Conservation (phyloP, 2,888 invertebrate species). For the Plutella xylostella region DNA sequence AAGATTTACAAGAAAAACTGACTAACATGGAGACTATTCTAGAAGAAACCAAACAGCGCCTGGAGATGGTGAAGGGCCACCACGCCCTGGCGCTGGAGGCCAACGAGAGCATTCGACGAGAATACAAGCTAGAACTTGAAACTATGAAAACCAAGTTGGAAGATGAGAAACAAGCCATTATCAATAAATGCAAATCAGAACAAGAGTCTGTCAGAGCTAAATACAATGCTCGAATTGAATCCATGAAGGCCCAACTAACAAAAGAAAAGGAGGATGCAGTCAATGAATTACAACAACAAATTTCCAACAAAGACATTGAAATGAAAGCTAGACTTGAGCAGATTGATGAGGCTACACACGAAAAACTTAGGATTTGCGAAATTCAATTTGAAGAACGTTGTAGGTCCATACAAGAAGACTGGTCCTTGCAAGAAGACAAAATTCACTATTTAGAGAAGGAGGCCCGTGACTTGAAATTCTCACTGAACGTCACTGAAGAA, state of each 20-base stretch:
- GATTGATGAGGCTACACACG: conserved; percentile 52
- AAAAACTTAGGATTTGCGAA: conserved; percentile 56
- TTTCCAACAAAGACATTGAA: conserved; percentile 43
- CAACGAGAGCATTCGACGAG: conserved; percentile 60
- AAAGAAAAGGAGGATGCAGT: conserved; percentile 48
- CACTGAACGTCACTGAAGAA: conserved; percentile 36
- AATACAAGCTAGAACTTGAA: conserved; percentile 59
- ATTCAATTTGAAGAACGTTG: conserved; percentile 61
- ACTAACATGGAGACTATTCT: conserved; percentile 40
- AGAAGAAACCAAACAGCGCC: conserved; percentile 51
- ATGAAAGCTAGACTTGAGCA: conserved; percentile 61
- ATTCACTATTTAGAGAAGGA: conserved; percentile 42
- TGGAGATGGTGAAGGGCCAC: conserved; percentile 64
- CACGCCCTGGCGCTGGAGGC: conserved; percentile 61
- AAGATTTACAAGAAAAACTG: conserved; percentile 56
- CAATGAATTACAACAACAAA: conserved; percentile 39
- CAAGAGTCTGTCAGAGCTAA: conserved; percentile 45
- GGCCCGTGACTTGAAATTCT: conserved; percentile 41
- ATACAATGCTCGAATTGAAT: conserved; percentile 40
- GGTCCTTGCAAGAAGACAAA: conserved; percentile 41
- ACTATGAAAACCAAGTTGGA: conserved; percentile 51
- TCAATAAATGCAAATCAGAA: conserved; percentile 43
- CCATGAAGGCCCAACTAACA: conserved; percentile 39
- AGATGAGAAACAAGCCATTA: conserved; percentile 52
- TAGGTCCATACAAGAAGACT: conserved; percentile 44